These are phyloP conservation scores for Zaprionus obscuricornis DNA, from an alignment of 2,888 invertebrate genomes.

Conservation along the genomic window DNA sequence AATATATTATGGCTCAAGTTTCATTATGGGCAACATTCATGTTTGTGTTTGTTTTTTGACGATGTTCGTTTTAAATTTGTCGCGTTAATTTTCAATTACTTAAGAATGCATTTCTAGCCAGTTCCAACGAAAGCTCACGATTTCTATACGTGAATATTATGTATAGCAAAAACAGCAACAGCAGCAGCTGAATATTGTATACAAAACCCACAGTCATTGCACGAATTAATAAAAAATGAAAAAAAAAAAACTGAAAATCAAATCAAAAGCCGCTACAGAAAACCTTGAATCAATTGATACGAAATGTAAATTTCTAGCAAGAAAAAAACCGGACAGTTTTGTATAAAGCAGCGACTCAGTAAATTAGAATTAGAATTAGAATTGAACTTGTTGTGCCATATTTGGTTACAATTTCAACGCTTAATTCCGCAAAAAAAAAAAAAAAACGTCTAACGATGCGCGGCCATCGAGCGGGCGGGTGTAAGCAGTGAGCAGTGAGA, in stretches of 20 bases:
- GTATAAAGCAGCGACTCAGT: slow-evolving; percentile 56
- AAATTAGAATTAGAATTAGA: slow-evolving; percentile 60
- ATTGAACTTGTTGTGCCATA: slow-evolving; percentile 76
- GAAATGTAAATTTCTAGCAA: slow-evolving; percentile 61
- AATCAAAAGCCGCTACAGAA: slow-evolving; percentile 66
- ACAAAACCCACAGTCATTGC: slow-evolving; percentile 18
- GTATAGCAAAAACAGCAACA: background rate
- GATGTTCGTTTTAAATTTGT: slow-evolving; percentile 42
- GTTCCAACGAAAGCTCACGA: slow-evolving; percentile 68
- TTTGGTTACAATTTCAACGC: slow-evolving; percentile 74
- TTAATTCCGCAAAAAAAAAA: slow-evolving; percentile 82
- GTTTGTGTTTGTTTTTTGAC: slow-evolving; percentile 27
- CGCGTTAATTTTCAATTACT: slow-evolving; percentile 65
- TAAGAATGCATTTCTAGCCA: slow-evolving; percentile 68
- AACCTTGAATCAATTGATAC: slow-evolving; percentile 78
- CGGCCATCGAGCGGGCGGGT: background rate
- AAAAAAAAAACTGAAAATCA: slow-evolving; percentile 37
- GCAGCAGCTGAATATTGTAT: slow-evolving; percentile 30
- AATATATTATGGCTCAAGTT: no score
- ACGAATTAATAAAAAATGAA: slow-evolving; percentile 16
- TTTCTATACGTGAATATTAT: slow-evolving; percentile 45
- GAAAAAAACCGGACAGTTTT: slow-evolving; percentile 50
- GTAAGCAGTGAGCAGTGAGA: background rate
- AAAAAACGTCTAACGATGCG: slow-evolving; percentile 61
- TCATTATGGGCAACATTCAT: slow-evolving; percentile 26